These are phyloP conservation scores for Brachyrhaphis roseni DNA, from an alignment of 2,797 vertebrate genomes.

Conservation along the genomic window DNA sequence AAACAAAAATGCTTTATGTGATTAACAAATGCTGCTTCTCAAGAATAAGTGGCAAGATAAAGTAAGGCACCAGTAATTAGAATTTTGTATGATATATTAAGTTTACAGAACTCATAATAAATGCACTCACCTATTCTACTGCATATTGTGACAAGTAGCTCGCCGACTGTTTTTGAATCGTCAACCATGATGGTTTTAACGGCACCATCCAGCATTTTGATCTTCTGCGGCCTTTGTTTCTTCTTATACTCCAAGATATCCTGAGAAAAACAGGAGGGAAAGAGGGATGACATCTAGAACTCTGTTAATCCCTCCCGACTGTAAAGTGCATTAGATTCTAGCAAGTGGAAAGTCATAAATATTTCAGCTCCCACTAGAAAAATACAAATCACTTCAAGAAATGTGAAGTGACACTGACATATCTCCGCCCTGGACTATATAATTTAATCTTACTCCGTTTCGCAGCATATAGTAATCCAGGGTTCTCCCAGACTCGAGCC, in stretches of 20 bases:
- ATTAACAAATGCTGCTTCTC: conserved; percentile 38
- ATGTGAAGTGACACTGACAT: conserved; percentile 37
- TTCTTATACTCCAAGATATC: conserved; percentile 98
- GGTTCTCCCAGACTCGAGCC: conserved; percentile 96
- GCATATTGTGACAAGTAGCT: conserved; percentile 97
- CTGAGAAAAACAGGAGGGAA: conserved; percentile 67
- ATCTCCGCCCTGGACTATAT: conserved; percentile 36
- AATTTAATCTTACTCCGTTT: conserved; percentile 88
- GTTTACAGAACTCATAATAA: neutral
- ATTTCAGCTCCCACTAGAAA: conserved; percentile 22
- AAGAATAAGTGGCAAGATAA: conserved; percentile 13
- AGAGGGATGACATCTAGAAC: conserved; percentile 22
- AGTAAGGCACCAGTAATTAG: neutral
- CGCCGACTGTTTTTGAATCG: conserved; percentile 97
- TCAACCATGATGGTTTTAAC: conserved; percentile 99
- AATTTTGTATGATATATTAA: neutral
- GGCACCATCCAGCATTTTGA: conserved; percentile 96
- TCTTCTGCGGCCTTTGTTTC: conserved; percentile 97
- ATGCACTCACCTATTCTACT: conserved; percentile 90
- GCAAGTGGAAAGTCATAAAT: conserved; percentile 28
- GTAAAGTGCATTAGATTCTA: conserved; percentile 27
- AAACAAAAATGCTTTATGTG: conserved; percentile 23
- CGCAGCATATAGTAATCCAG: conserved; percentile 99
- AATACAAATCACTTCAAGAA: conserved; percentile 41
- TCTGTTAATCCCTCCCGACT: conserved; percentile 5